These are phyloP conservation scores for Encarsia formosa DNA, from an alignment of 2,888 invertebrate genomes.

Conservation along the genomic window DNA sequence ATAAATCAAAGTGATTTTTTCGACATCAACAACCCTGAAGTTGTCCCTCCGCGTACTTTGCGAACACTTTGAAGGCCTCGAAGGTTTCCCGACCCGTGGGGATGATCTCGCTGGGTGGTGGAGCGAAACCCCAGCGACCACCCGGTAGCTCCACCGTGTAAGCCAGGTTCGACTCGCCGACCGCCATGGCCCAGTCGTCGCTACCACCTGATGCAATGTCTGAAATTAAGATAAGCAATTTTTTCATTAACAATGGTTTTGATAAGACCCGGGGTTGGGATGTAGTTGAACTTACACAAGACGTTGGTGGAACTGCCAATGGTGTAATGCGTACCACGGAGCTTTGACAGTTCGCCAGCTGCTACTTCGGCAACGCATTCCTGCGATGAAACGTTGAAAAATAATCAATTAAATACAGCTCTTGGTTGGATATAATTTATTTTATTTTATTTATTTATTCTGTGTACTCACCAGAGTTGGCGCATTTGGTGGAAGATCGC, in stretches of 20 bases:
- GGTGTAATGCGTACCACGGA: not conserved
- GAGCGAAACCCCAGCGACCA: slow-evolving; percentile 57
- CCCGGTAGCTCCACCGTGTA: slow-evolving; percentile 66
- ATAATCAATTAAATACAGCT: not conserved
- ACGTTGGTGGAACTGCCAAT: not conserved
- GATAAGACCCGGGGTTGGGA: not conserved
- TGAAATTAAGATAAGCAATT: too few species aligned
- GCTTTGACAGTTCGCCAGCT: not conserved
- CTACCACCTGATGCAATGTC: slow-evolving; percentile 62
- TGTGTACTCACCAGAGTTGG: slow-evolving; percentile 7
- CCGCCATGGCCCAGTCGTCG: slow-evolving; percentile 63
- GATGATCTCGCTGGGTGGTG: slow-evolving; percentile 56
- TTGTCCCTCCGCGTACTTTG: too few species aligned
- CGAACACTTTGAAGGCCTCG: slow-evolving; percentile 57
- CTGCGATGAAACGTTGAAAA: not conserved
- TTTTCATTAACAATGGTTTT: not conserved
- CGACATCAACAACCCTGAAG: too few species aligned
- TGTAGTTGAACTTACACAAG: not conserved
- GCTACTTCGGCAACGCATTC: not conserved
- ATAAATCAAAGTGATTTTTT: too few species aligned
- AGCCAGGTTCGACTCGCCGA: slow-evolving; percentile 56
- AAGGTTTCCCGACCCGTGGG: slow-evolving; percentile 60
- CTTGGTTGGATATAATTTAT: not conserved
- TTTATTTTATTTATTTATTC: not conserved
- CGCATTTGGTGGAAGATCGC: slow-evolving; percentile 47